Evolutionary conservation across 2,888 invertebrate species (phyloP).

Genomic region (Drosophila neonasuta): DNA sequence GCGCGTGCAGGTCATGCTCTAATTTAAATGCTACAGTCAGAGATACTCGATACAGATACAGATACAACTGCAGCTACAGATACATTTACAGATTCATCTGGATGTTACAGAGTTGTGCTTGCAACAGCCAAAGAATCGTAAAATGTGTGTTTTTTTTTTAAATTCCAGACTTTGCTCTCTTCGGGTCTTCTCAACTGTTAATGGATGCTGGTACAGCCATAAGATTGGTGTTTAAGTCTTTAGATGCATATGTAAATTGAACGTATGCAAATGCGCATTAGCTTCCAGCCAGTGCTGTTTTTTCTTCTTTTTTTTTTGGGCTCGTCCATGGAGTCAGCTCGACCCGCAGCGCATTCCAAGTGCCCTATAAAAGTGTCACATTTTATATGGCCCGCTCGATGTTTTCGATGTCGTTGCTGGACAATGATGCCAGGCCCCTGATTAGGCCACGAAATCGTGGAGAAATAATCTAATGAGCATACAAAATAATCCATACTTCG

Average conservation of each 20-base stretch:
- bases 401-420: constrained; percentile 1
- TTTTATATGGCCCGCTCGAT: constrained; percentile 57
- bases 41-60: constrained; percentile 24
- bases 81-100: constrained; percentile 19
- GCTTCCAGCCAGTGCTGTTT: constrained; percentile 10
- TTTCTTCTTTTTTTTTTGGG: background rate
- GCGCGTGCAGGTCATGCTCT: constrained; percentile 70
- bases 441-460: constrained; percentile 49
- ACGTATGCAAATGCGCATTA: constrained; percentile 63
- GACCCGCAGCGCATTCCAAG: constrained; percentile 66
- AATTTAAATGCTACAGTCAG: constrained; percentile 40
- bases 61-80: constrained; percentile 13
- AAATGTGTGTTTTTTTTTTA: constrained; percentile 46
- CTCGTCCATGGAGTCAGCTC: constrained; percentile 15
- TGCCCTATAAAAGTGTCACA: constrained; percentile 75
- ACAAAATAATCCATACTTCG: background rate
- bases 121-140: constrained; percentile 40
- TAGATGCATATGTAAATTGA: constrained; percentile 65
- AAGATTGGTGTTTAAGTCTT: constrained; percentile 15
- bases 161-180: constrained; percentile 40
- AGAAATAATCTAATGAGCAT: constrained; percentile 36
- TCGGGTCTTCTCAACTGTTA: constrained; percentile 23
- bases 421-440: constrained; percentile 44
- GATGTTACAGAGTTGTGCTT: constrained; percentile 15
- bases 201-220: constrained; percentile 49